Conservation (phyloP, 2,113 vertebrate genomes). For the Tringa solitaria region DNA sequence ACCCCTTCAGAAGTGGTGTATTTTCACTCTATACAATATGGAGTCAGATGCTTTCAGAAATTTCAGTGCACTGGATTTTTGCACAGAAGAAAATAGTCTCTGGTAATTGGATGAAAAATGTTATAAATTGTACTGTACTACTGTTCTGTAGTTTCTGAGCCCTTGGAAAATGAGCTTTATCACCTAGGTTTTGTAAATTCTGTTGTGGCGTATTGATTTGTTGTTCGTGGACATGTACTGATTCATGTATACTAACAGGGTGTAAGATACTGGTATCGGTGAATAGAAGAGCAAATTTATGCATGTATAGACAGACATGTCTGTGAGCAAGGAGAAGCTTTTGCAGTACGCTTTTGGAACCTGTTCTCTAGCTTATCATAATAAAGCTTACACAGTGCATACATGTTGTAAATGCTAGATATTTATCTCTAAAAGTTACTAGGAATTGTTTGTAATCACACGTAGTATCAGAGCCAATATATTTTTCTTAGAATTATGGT, state of each 20-base stretch:
- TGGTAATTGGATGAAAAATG: not conserved
- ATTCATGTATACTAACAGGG: not conserved
- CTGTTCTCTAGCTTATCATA: not conserved
- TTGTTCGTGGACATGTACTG: not conserved
- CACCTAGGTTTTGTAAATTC: not conserved
- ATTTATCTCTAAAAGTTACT: fast-evolving
- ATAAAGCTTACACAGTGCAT: not conserved
- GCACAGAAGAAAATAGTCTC: not conserved
- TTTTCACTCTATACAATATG: not conserved
- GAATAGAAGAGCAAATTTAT: not conserved
- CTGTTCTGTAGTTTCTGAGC: not conserved
- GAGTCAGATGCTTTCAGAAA: not conserved
- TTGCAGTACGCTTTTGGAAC: not conserved
- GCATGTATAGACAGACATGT: not conserved
- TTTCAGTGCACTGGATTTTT: not conserved
- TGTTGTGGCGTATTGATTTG: not conserved
- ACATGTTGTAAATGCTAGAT: not conserved
- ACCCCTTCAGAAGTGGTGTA: not conserved
- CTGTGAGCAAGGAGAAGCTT: not conserved
- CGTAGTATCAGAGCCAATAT: not conserved
- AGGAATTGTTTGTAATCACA: not conserved
- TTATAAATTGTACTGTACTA: not conserved
- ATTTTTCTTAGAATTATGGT: not conserved
- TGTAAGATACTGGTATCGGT: not conserved
- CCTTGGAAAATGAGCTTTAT: not conserved